Conservation (phyloP, 2,113 vertebrate genomes). For the Crocuta crocuta region DNA sequence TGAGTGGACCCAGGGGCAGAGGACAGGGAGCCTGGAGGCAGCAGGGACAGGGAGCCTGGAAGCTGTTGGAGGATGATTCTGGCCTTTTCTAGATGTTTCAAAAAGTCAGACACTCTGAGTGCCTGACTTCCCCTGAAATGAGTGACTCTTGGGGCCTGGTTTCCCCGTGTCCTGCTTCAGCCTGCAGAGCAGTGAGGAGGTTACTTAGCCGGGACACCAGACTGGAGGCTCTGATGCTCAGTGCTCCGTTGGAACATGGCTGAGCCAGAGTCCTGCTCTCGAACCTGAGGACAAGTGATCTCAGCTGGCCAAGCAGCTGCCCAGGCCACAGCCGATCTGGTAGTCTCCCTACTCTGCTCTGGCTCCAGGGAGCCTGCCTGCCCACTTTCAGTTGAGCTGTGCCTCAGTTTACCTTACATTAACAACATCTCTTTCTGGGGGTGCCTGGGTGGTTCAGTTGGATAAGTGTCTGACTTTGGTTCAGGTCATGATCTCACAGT, state of each 20-base stretch:
- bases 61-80: neutral
- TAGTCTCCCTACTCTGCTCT: neutral
- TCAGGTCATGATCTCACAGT: no score
- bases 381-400: neutral
- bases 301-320: no score
- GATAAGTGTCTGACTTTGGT: no score
- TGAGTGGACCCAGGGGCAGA: neutral
- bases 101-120: neutral
- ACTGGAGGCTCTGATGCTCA: neutral
- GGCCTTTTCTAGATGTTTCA: neutral
- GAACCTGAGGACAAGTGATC: neutral
- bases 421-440: neutral
- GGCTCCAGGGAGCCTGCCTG: neutral
- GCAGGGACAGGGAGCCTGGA: neutral
- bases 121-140: neutral
- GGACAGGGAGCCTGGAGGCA: neutral
- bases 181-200: neutral
- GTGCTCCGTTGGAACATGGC: rapidly evolving
- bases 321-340: neutral
- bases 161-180: neutral
- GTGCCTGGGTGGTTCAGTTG: no score
- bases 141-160: neutral
- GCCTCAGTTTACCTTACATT: neutral
- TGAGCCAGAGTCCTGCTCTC: neutral
- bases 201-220: neutral